Percentiles rank a stretch among this genome's conserved stretches.
Conservation (phyloP, 2,797 vertebrate genomes). For the Apogon talboti region DNA sequence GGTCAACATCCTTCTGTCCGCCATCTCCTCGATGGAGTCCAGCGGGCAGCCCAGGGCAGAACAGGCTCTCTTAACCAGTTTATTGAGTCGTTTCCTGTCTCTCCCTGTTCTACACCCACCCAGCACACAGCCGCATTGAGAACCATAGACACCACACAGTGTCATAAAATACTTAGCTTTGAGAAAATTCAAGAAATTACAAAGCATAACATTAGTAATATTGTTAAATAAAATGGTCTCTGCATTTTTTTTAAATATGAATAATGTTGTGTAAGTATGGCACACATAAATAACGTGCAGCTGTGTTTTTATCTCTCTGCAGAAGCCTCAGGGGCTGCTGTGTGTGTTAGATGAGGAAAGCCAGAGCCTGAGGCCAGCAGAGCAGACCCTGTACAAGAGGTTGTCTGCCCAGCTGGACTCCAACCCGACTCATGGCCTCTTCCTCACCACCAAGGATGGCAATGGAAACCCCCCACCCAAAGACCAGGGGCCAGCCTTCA, state of each 20-base stretch:
- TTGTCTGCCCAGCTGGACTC: slow-evolving; percentile 89
- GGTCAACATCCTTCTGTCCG: too few species aligned
- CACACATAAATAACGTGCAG: slow-evolving; percentile 41
- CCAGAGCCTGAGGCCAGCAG: slow-evolving; percentile 85
- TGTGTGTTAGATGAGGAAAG: slow-evolving; percentile 94
- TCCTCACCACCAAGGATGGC: slow-evolving; percentile 90
- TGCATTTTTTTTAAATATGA: slow-evolving; percentile 17
- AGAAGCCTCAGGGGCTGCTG: slow-evolving; percentile 94
- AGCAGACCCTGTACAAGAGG: slow-evolving; percentile 89
- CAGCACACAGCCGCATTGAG: too few species aligned
- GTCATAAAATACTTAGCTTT: too few species aligned
- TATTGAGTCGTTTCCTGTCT: too few species aligned
- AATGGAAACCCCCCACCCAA: slow-evolving; percentile 93
- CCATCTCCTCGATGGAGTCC: too few species aligned
- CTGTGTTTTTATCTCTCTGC: slow-evolving; percentile 47
- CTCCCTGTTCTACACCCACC: too few species aligned
- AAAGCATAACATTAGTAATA: slow-evolving; percentile 19
- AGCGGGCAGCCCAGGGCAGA: too few species aligned
- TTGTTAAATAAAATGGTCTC: too few species aligned
- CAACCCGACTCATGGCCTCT: slow-evolving; percentile 82
- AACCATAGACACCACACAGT: too few species aligned
- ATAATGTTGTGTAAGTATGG: slow-evolving; percentile 33
- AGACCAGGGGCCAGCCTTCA: slow-evolving; percentile 90
- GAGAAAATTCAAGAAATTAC: not conserved
- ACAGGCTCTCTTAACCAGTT: too few species aligned